Evolutionary conservation across 2,888 invertebrate species (phyloP).

Genomic region (Zaprionus obscuricornis): DNA sequence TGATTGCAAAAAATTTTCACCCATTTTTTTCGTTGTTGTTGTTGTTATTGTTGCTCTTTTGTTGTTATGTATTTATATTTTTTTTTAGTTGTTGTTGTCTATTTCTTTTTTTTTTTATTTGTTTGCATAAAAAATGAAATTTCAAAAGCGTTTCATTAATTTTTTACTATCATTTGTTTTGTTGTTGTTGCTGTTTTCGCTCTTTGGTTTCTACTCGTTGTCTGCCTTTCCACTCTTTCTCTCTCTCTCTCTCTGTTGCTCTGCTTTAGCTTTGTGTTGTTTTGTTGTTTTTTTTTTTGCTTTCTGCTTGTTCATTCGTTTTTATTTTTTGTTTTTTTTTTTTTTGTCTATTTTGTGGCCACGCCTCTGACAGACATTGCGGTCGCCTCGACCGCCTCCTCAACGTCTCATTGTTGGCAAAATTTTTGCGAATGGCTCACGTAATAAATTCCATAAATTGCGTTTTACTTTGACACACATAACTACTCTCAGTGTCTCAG

Average conservation of each 20-base stretch:
- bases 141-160: constrained; percentile 66
- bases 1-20: constrained; percentile 57
- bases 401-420: constrained; percentile 36
- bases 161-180: constrained; percentile 29
- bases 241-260: constrained; percentile 5
- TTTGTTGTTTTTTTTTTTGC: constrained; percentile 11
- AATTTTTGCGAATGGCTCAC: constrained; percentile 68
- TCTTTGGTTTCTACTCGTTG: too few relatives aligned
- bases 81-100: constrained; percentile 19
- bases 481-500: constrained; percentile 40
- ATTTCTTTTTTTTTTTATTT: constrained; percentile 25
- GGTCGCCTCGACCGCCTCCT: neutral
- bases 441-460: constrained; percentile 76
- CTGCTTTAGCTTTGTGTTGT: constrained; percentile 14
- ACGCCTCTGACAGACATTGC: constrained; percentile 22
- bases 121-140: constrained; percentile 63
- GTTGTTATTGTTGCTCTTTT: constrained; percentile 6
- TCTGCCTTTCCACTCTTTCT: neutral
- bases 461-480: constrained; percentile 77
- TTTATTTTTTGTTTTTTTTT: constrained; percentile 3
- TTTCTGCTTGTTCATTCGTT: constrained; percentile 12
- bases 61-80: constrained; percentile 34
- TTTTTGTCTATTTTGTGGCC: constrained; percentile 34
- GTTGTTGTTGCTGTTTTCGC: constrained; percentile 28
- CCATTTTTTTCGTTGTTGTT: constrained; percentile 13